Percentiles rank a stretch among this genome's conserved stretches.
Conservation (phyloP, 2,888 invertebrate genomes). For the Branchinecta sandiegonensis region DNA sequence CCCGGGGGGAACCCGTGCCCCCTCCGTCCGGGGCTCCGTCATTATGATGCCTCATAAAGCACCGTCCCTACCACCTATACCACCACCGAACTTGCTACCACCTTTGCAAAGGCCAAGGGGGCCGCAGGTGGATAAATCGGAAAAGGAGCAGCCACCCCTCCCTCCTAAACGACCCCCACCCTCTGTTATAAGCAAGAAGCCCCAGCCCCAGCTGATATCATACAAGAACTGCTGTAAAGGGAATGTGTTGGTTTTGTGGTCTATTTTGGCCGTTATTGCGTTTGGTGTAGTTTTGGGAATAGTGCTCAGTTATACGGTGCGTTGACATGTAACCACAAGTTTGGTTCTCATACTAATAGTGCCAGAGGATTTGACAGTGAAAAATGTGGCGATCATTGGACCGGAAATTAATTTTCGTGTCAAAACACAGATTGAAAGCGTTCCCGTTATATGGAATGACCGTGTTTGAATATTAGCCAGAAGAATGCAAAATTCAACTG, state of each 20-base stretch:
- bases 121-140: slow-evolving; percentile 26
- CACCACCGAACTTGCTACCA: slow-evolving; percentile 26
- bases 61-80: slow-evolving; percentile 24
- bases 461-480: too few relatives aligned
- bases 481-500: too few relatives aligned
- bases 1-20: slow-evolving; percentile 13
- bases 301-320: slow-evolving; percentile 25
- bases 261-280: slow-evolving; percentile 30
- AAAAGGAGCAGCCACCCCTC: slow-evolving; percentile 25
- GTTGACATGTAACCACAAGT: slow-evolving; percentile 7
- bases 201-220: slow-evolving; percentile 17
- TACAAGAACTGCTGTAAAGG: slow-evolving; percentile 29
- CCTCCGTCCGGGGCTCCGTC: slow-evolving; percentile 16
- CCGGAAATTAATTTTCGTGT: too few relatives aligned
- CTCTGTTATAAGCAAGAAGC: slow-evolving; percentile 18
- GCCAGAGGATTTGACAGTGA: slow-evolving; percentile 6
- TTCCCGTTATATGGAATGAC: too few relatives aligned
- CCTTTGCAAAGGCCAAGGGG: slow-evolving; percentile 27
- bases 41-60: slow-evolving; percentile 17
- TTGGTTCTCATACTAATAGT: background rate
- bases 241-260: slow-evolving; percentile 31
- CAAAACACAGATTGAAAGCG: too few relatives aligned
- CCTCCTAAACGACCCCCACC: slow-evolving; percentile 25
- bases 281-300: slow-evolving; percentile 31
- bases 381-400: background rate